Percentiles rank a stretch among this genome's conserved stretches.
phyloP scores from a whole-genome alignment of 2,113 vertebrate genomes.

The Pseudopodoces humilis region DNA sequence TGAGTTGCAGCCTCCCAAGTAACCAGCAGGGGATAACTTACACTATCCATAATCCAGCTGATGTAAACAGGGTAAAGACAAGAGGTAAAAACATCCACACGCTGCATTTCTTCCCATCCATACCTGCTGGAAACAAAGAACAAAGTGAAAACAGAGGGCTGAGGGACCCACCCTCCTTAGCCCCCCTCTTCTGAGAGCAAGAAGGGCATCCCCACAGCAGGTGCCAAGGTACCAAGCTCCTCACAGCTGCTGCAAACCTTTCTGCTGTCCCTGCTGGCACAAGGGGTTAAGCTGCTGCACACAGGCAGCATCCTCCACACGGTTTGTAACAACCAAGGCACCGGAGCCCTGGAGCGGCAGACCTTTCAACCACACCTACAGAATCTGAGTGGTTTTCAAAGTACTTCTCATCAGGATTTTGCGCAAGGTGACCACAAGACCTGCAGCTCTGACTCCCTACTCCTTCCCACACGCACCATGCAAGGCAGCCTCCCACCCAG shows the following conservation, averaged over 20 bases:
- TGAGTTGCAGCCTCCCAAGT: background rate
- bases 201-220: background rate
- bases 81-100: constrained; percentile 89
- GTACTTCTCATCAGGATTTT: background rate
- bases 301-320: background rate
- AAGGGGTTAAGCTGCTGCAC: background rate
- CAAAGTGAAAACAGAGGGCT: background rate
- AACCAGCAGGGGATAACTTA: constrained; percentile 71
- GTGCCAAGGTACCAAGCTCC: background rate
- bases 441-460: background rate
- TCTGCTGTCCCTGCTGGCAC: background rate
- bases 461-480: background rate
- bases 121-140: constrained; percentile 61
- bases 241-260: background rate
- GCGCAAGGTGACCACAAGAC: background rate
- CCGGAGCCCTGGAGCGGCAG: background rate
- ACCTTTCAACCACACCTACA: background rate
- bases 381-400: background rate
- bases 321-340: background rate
- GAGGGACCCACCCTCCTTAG: background rate
- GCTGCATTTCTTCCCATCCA: constrained; percentile 83
- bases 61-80: constrained; percentile 81
- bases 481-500: background rate
- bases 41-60: constrained; percentile 89
- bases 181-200: background rate